These are phyloP conservation scores for Lampris incognitus DNA, from an alignment of 2,113 vertebrate species.

Conservation along the genomic window DNA sequence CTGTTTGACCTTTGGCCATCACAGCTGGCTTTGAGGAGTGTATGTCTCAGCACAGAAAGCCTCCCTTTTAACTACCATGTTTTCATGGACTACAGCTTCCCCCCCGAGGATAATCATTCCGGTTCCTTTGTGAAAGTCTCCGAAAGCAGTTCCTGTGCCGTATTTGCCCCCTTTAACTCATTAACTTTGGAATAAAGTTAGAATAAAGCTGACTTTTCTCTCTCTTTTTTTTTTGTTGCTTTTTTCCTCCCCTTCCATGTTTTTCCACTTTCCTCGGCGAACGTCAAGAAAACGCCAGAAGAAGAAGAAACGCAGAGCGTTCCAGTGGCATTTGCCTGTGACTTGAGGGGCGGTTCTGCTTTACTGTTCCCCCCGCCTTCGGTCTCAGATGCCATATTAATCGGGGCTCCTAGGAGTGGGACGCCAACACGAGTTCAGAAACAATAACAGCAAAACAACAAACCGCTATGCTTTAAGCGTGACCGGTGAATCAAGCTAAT, in stretches of 20 bases:
- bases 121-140: slow-evolving; percentile 22
- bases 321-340: slow-evolving; percentile 27
- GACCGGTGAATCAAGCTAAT: slow-evolving; percentile 76
- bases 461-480: slow-evolving; percentile 65
- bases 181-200: slow-evolving; percentile 47
- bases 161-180: slow-evolving; percentile 51
- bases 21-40: slow-evolving; percentile 21
- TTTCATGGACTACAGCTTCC: slow-evolving; percentile 7
- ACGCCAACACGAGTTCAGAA: slow-evolving; percentile 50
- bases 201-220: slow-evolving; percentile 42
- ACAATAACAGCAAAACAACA: slow-evolving; percentile 71
- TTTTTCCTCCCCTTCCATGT: slow-evolving; percentile 3
- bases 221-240: background rate
- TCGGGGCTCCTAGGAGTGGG: slow-evolving; percentile 50
- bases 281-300: slow-evolving; percentile 14
- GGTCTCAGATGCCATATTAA: slow-evolving; percentile 50
- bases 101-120: slow-evolving; percentile 3
- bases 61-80: slow-evolving; percentile 22
- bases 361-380: slow-evolving; percentile 21
- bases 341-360: slow-evolving; percentile 37
- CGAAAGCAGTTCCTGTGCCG: slow-evolving; percentile 16
- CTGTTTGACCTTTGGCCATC: slow-evolving; percentile 11
- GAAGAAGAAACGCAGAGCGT: slow-evolving; percentile 33
- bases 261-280: slow-evolving; percentile 44
- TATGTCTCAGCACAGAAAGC: background rate